Evolutionary conservation across 2,888 invertebrate species (phyloP).

Genomic region (Eupithecia subumbrata): DNA sequence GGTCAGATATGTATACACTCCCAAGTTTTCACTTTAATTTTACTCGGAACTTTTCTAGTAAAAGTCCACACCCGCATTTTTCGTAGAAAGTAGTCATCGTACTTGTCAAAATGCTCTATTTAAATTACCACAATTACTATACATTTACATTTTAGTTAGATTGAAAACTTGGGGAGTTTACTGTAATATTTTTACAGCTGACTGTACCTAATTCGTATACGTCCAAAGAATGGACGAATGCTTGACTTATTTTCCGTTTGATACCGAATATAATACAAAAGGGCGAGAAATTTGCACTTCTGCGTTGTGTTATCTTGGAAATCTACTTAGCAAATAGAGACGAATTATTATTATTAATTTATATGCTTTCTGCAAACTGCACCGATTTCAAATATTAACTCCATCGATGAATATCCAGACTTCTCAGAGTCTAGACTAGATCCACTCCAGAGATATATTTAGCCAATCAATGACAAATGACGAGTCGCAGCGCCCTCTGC

Average conservation of each 20-base stretch:
- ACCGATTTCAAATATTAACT: not conserved
- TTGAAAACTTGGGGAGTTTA: too few species aligned
- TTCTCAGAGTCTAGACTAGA: conserved; percentile 44
- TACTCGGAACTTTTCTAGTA: too few species aligned
- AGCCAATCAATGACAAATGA: conserved; percentile 60
- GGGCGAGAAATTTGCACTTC: not conserved
- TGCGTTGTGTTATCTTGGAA: not conserved
- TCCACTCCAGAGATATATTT: conserved; percentile 52
- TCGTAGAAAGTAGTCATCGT: too few species aligned
- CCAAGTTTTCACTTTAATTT: too few species aligned
- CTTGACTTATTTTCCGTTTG: not conserved
- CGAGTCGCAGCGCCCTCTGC: conserved; percentile 42
- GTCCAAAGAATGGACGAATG: not conserved
- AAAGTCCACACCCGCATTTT: too few species aligned
- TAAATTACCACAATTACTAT: too few species aligned
- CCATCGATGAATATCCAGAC: conserved; percentile 22
- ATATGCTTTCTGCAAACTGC: not conserved
- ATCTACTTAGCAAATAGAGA: not conserved
- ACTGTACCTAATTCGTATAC: not conserved
- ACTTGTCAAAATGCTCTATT: too few species aligned
- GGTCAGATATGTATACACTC: too few species aligned
- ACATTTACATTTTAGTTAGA: too few species aligned
- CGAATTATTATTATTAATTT: not conserved
- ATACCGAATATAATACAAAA: not conserved
- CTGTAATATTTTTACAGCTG: too few species aligned